Percentiles rank a stretch among this genome's conserved stretches.
These are phyloP conservation scores for Heliconius sara DNA, from an alignment of 2,888 invertebrate species.

Conservation along the genomic window DNA sequence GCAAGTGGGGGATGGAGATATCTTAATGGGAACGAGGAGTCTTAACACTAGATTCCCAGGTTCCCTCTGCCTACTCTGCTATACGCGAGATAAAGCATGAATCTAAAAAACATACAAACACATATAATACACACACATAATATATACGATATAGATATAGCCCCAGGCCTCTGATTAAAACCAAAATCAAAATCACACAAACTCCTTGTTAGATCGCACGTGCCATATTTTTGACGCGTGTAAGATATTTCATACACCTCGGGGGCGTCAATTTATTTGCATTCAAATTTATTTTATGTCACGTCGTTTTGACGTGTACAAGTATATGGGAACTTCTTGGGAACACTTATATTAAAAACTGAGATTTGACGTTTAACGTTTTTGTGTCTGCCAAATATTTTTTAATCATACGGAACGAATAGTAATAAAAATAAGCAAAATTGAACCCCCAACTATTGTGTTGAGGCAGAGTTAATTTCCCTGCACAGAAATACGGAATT, in stretches of 20 bases:
- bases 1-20: neutral
- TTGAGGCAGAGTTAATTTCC: neutral
- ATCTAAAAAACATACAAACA: neutral
- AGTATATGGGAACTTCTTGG: constrained; percentile 33
- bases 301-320: constrained; percentile 48
- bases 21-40: neutral
- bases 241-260: constrained; percentile 53
- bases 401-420: no score
- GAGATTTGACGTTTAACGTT: constrained; percentile 4
- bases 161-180: constrained; percentile 30
- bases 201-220: constrained; percentile 58
- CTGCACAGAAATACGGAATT: neutral
- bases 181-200: constrained; percentile 14
- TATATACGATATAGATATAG: neutral
- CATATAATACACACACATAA: neutral
- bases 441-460: neutral
- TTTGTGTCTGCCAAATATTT: neutral
- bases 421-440: no score
- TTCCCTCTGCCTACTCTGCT: neutral
- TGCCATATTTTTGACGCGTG: constrained; percentile 54
- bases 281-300: constrained; percentile 55
- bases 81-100: neutral
- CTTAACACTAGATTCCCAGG: neutral
- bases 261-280: constrained; percentile 60
- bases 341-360: constrained; percentile 17